A percentile compares a stretch with the other conserved stretches of the same genome.
phyloP scores from a whole-genome alignment of 2,888 invertebrate species.

The Alloplasta piceator region DNA sequence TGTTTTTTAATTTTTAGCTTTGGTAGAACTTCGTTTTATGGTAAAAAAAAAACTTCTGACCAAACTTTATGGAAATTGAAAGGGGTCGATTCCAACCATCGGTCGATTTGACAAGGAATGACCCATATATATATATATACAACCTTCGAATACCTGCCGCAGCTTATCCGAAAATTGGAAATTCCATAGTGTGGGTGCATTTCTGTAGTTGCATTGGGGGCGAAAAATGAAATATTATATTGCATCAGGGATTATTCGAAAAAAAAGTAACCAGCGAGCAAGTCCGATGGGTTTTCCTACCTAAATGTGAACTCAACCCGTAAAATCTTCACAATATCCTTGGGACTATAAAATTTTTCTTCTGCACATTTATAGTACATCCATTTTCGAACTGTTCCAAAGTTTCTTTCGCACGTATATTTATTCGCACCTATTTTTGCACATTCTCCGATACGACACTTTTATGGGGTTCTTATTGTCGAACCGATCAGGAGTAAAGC shows the following conservation, averaged over 20 bases:
- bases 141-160: conserved; percentile 10
- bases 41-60: too few species aligned
- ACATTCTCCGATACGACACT: neutral
- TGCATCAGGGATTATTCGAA: neutral
- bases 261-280: neutral
- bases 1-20: too few species aligned
- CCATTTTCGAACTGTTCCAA: too few species aligned
- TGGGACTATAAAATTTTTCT: neutral
- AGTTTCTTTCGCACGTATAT: too few species aligned
- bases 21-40: too few species aligned
- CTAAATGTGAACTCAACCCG: neutral
- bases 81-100: too few species aligned
- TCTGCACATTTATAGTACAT: neutral
- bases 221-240: neutral
- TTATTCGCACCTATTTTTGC: too few species aligned
- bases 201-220: too few species aligned
- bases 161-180: conserved; percentile 3
- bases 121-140: too few species aligned
- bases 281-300: neutral
- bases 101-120: too few species aligned
- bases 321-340: neutral
- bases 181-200: neutral
- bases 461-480: neutral
- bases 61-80: too few species aligned
- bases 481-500: conserved; percentile 5